These are phyloP conservation scores for Orthosia gracilis DNA, from an alignment of 2,888 invertebrate species.

Conservation along the genomic window DNA sequence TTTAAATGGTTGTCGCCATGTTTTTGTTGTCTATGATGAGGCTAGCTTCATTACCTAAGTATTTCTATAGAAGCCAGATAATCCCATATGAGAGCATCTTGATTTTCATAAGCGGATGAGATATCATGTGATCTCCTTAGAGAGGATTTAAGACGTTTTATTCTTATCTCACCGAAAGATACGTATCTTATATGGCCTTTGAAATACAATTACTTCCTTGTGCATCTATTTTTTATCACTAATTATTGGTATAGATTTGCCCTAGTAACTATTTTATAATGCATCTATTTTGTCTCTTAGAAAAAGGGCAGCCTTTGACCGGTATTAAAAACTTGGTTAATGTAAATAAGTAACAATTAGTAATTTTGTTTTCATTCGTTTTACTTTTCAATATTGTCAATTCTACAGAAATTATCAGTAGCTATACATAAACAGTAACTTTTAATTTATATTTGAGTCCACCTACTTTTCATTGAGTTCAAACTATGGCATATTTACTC, in stretches of 20 bases:
- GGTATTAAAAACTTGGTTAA: not conserved
- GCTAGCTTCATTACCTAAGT: not conserved
- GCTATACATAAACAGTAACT: too few species aligned
- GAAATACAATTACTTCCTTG: conserved; percentile 7
- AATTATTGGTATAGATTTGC: not conserved
- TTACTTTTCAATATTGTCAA: not conserved
- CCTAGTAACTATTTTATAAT: not conserved
- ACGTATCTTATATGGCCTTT: conserved; percentile 13
- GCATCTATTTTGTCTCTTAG: not conserved
- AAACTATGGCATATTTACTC: not conserved
- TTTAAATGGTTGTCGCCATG: not conserved
- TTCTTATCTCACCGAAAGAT: conserved; percentile 14
- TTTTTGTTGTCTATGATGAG: not conserved
- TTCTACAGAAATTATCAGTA: not conserved
- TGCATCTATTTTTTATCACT: not conserved
- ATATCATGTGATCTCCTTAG: not conserved
- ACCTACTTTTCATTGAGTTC: not conserved
- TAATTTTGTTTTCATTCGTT: not conserved
- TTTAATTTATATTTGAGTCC: not conserved
- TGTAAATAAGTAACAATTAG: not conserved
- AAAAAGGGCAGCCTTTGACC: not conserved
- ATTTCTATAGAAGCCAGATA: not conserved
- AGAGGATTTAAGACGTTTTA: not conserved
- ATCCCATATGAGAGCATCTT: conserved; percentile 27
- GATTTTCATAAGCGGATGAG: conserved; percentile 2